These are phyloP conservation scores for Phlogophora meticulosa DNA, from an alignment of 2,888 invertebrate genomes.

Conservation along the genomic window DNA sequence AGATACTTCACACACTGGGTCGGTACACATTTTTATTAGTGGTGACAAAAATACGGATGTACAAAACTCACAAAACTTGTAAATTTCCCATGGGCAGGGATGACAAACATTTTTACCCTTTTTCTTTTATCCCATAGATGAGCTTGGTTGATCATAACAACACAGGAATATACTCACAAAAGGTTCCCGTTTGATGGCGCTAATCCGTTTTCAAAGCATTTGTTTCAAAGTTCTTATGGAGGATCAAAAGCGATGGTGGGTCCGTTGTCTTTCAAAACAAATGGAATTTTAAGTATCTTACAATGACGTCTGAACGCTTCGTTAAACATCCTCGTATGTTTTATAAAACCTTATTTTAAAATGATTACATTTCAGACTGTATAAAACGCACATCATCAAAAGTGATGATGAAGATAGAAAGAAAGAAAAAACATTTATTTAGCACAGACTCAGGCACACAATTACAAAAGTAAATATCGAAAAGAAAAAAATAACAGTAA, in stretches of 20 bases:
- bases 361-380: background rate
- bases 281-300: constrained; percentile 54
- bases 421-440: no score
- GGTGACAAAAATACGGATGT: background rate
- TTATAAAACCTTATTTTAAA: background rate
- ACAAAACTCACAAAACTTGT: background rate
- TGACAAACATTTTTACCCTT: constrained; percentile 30
- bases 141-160: constrained; percentile 35
- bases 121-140: constrained; percentile 27
- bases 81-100: constrained; percentile 21
- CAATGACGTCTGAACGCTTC: constrained; percentile 57
- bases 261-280: constrained; percentile 61
- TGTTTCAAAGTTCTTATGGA: constrained; percentile 65
- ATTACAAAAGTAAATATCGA: no score
- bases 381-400: no score
- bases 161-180: constrained; percentile 32
- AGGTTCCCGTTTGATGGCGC: constrained; percentile 26
- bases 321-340: constrained; percentile 46
- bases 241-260: constrained; percentile 63
- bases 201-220: constrained; percentile 69
- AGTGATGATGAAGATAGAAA: no score
- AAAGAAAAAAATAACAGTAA: no score
- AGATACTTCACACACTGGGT: no score
- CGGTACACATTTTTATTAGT: background rate
- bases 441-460: no score